Evolutionary conservation across 2,888 invertebrate species (phyloP).

Genomic region (Eupithecia dodoneata): DNA sequence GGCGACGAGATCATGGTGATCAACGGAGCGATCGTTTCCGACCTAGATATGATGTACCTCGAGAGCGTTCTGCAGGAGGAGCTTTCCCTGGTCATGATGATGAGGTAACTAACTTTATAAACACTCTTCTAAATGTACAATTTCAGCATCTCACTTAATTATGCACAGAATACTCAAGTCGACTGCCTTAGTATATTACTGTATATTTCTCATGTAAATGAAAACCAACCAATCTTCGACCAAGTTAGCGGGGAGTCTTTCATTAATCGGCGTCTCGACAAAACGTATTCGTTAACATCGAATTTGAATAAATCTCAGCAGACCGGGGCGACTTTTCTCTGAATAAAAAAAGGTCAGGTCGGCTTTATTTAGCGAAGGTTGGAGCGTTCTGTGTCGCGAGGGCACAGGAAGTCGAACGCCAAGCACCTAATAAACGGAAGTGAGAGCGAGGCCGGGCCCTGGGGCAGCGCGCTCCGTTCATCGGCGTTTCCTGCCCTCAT

Average conservation of each 20-base stretch:
- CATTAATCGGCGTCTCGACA: slow-evolving; percentile 59
- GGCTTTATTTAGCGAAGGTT: slow-evolving; percentile 51
- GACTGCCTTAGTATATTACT: slow-evolving; percentile 37
- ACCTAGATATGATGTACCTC: slow-evolving; percentile 99
- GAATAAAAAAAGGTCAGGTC: slow-evolving; percentile 52
- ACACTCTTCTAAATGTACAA: slow-evolving; percentile 4
- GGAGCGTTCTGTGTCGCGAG: slow-evolving; percentile 47
- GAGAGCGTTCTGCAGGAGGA: slow-evolving; percentile 98
- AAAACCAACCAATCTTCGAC: slow-evolving; percentile 54
- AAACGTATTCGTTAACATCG: slow-evolving; percentile 63
- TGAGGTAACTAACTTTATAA: slow-evolving; percentile 85
- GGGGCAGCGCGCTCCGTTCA: slow-evolving; percentile 65
- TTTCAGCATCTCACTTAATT: slow-evolving; percentile 28
- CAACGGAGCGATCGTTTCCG: slow-evolving; percentile 98
- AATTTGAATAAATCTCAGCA: slow-evolving; percentile 63
- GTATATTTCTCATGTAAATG: slow-evolving; percentile 54
- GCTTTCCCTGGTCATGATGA: slow-evolving; percentile 97
- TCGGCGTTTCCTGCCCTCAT: slow-evolving; percentile 80
- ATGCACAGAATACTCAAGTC: slow-evolving; percentile 36
- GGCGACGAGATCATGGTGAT: slow-evolving; percentile 99
- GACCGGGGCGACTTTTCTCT: slow-evolving; percentile 49
- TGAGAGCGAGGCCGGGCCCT: slow-evolving; percentile 57
- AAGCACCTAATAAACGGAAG: slow-evolving; percentile 76
- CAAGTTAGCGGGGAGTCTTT: slow-evolving; percentile 59
- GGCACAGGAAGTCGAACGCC: slow-evolving; percentile 66